Evolutionary conservation across 2,113 vertebrate genomes (phyloP), one percentile per base, ranked within the genome.

Genomic region (Archocentrus centrarchus): DNA sequence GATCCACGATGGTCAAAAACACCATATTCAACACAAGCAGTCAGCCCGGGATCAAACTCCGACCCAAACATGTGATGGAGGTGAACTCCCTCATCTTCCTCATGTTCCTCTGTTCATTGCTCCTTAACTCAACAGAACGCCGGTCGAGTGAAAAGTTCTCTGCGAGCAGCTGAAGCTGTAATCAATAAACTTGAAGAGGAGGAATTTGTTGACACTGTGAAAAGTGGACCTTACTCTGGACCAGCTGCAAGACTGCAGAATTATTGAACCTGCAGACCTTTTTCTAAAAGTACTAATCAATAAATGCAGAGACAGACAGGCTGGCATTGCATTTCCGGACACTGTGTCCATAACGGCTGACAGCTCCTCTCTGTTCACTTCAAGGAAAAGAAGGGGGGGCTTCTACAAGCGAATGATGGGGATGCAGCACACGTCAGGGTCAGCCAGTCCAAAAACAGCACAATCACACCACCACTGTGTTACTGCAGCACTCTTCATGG

Each of bases 261-360:
- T n/a, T 75, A 61, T 58, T 77, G 82, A 83, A 75, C 76, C 6
- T 30, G 5, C 24, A 14, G 59, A 18, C 39, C 79, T 81, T 79
- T 32, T 55, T 53, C 79, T 84, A 80, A n/a, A 84, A 76, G 41
- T 55, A 15, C 76, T 11, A 2, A 91, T 91, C 90, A 79, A 93
- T 93, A 81, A 37, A 58, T 8, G 11, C 27, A 57, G 88, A 90
- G 90, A 86, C 85, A 80, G 80, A 30, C 58, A 10, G 53, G 84
- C 78, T 7, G 66, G 82, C 0, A 2, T 82, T 32, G 15, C 47
- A 7, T 89, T 83, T 88, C 84, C 80, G 81, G 83, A 84, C 80
- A 27, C 3, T 2, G 50, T 15, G 76, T 73, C 63, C 64, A 4
- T 76, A 88, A 68, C 63, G 2, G 81, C 88, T 88, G 80, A 86